phyloP scores from a whole-genome alignment of 2,888 invertebrate genomes.

The Melangyna quadrimaculata region DNA sequence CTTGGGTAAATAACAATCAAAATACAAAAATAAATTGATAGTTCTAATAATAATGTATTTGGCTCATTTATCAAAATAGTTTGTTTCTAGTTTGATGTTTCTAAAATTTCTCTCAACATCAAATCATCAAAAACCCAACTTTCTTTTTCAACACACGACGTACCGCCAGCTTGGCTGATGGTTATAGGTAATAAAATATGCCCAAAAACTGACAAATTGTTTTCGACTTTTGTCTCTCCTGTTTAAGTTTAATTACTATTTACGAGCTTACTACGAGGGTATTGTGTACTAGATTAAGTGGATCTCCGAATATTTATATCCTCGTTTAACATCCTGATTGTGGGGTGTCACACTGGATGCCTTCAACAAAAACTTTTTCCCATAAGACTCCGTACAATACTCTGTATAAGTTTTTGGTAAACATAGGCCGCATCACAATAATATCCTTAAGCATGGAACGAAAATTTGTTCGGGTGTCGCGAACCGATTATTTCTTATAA shows the following conservation, averaged over 20 bases:
- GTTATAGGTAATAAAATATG: background rate
- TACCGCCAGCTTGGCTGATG: background rate
- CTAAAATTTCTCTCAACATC: background rate
- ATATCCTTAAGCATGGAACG: background rate
- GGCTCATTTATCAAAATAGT: background rate
- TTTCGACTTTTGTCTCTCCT: background rate
- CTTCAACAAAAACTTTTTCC: background rate
- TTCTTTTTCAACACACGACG: background rate
- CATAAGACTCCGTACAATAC: background rate
- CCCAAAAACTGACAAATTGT: background rate
- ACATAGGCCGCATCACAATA: background rate
- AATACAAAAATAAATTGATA: no score
- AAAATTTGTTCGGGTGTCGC: conserved; percentile 10
- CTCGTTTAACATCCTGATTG: conserved; percentile 3
- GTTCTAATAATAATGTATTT: background rate
- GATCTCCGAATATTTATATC: conserved; percentile 17
- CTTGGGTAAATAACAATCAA: no score
- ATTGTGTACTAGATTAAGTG: background rate
- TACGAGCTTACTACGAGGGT: background rate
- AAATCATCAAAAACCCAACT: background rate
- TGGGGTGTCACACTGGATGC: background rate
- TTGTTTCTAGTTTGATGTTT: background rate
- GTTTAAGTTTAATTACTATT: conserved; percentile 6
- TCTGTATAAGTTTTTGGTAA: background rate
- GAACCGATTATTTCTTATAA: conserved; percentile 25